Evolutionary conservation across 2,888 invertebrate species (phyloP).

Genomic region (Scaptomyza reducta): DNA sequence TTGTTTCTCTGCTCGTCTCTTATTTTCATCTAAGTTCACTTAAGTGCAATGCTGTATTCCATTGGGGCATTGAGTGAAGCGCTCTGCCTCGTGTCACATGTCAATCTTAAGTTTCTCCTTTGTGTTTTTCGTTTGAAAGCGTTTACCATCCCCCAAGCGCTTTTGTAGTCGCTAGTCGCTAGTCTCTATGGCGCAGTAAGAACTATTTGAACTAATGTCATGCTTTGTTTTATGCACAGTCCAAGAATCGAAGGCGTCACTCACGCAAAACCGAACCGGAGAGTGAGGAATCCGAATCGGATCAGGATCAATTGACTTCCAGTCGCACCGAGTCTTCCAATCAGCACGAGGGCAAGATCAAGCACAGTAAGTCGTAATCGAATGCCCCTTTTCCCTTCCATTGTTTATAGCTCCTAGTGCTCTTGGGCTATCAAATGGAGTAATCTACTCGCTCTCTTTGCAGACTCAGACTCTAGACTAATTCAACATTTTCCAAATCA

Average conservation of each 20-base stretch:
- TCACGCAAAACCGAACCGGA: conserved; percentile 88
- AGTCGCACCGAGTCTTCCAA: conserved; percentile 91
- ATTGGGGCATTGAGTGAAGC: conserved; percentile 38
- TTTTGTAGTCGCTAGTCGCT: conserved; percentile 69
- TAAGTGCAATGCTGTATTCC: conserved; percentile 67
- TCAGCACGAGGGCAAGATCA: conserved; percentile 89
- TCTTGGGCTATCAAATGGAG: conserved; percentile 43
- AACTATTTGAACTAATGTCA: conserved; percentile 40
- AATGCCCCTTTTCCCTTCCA: background rate
- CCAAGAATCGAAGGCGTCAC: conserved; percentile 87
- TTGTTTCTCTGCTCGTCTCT: conserved; percentile 57
- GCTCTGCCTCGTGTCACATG: conserved; percentile 55
- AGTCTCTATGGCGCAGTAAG: background rate
- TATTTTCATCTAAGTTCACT: conserved; percentile 57
- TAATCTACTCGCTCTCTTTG: conserved; percentile 64
- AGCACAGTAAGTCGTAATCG: conserved; percentile 86
- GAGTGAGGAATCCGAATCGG: conserved; percentile 90
- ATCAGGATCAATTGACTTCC: conserved; percentile 89
- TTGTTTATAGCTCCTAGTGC: conserved; percentile 21
- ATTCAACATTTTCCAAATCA: conserved; percentile 83
- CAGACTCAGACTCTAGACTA: conserved; percentile 83
- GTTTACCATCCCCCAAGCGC: conserved; percentile 61
- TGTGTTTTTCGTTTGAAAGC: conserved; percentile 37
- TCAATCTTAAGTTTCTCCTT: conserved; percentile 48
- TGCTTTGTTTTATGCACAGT: conserved; percentile 67